Evolutionary conservation across 2,113 vertebrate genomes (phyloP), one percentile per base, ranked within the genome.

Genomic region (Clarias batrachus): DNA sequence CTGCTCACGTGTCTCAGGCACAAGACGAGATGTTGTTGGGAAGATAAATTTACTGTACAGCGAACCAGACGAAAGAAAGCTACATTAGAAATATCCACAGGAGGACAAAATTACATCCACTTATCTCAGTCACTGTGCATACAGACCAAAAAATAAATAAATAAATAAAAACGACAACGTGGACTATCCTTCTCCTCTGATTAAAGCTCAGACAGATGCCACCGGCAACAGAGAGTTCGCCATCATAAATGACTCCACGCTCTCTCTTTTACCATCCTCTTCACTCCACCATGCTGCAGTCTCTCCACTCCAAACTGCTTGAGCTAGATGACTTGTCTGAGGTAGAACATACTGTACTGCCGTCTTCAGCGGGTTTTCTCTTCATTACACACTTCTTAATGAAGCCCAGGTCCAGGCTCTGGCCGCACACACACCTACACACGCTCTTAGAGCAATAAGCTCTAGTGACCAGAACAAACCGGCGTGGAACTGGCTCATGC

Each of bases 161-260:
- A 41, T 6, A 41, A 41, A 41, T 41, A 41, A 41, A 79, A 70
- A 79, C 60, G 41, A 52, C 33, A 83, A 37, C 84, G 57, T 56
- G 83, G 57, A 62, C 66, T 88, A 60, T 59, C 76, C 76, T 78
- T 76, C 74, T 85, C 70, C 27, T 70, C 80, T 91, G 90, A 91
- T 86, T 83, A 90, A 91, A 88, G 30, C 66, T 7, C 27, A 56
- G 19, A 74, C 19, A 5, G 41, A 84, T 12, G 76, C 87, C 90
- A 30, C 76, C 88, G 89, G 87, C 81, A 17, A 81, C 25, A 66
- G 88, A 86, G 81, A 83, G 87, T 91, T 90, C 57, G 86, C 87
- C 77, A 81, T 90, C 87, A 88, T 83, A 52, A 66, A 85, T 87
- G 0, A 13, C 5, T 21, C 66, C 9, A 30, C 68, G 27, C 52